These are phyloP conservation scores for Netelia fuscicornis DNA, from an alignment of 2,888 invertebrate genomes.

Conservation along the genomic window DNA sequence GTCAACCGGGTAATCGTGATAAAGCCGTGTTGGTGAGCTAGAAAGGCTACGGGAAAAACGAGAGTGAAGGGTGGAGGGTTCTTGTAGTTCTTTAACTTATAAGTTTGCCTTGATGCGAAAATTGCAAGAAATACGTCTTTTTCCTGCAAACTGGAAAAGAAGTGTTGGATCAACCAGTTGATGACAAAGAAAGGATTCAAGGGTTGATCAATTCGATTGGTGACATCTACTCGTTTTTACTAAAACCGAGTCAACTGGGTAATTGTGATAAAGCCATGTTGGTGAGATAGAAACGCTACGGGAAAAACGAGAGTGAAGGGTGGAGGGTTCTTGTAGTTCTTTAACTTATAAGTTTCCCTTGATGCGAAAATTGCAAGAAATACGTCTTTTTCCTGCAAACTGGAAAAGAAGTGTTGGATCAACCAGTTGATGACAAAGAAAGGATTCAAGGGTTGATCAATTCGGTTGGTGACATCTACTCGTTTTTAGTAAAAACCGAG, in stretches of 20 bases:
- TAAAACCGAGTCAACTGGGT: background rate
- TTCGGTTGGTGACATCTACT: background rate
- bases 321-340: constrained; percentile 24
- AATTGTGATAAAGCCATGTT: background rate
- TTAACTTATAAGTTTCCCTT: constrained; percentile 23
- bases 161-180: too few relatives aligned
- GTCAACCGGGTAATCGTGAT: background rate
- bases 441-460: background rate
- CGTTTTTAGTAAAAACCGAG: background rate
- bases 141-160: background rate
- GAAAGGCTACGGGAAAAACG: constrained; percentile 17
- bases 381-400: background rate
- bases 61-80: constrained; percentile 67
- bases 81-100: background rate
- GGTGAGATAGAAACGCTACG: background rate
- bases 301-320: constrained; percentile 66
- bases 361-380: background rate
- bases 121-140: background rate
- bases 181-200: too few relatives aligned
- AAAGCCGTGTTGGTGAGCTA: background rate
- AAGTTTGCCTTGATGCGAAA: background rate
- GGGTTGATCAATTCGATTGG: background rate
- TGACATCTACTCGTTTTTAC: background rate
- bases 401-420: too few relatives aligned
- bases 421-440: too few relatives aligned